A percentile compares a stretch with the other conserved stretches of the same genome.
Evolutionary conservation across 2,113 vertebrate genomes (phyloP).

Genomic region (Callospermophilus lateralis): DNA sequence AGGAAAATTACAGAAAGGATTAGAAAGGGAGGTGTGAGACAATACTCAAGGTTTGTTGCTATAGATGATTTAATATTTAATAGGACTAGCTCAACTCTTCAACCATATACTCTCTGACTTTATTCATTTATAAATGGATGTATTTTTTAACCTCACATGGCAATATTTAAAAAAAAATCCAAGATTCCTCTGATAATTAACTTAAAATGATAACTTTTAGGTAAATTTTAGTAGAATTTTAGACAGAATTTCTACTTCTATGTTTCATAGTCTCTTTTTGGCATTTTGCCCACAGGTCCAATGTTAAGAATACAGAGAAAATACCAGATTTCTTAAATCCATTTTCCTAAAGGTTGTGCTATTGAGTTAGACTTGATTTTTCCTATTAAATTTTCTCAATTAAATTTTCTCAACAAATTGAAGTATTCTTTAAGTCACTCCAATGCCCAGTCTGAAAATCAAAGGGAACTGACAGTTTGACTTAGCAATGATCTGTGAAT

Average conservation of each 20-base stretch:
- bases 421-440: neutral
- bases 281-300: neutral
- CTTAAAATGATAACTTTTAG: neutral
- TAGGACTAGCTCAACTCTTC: neutral
- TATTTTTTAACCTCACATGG: neutral
- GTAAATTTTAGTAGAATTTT: neutral
- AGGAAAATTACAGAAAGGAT: neutral
- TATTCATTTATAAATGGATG: neutral
- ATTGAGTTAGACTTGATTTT: neutral
- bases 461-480: conserved; percentile 25
- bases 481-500: conserved; percentile 22
- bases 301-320: neutral
- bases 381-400: neutral
- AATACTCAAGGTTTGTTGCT: neutral
- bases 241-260: neutral
- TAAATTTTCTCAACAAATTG: conserved; percentile 40
- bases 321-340: neutral
- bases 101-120: neutral
- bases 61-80: neutral
- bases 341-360: conserved; percentile 11
- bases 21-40: neutral
- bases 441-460: neutral
- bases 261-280: neutral
- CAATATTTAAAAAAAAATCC: neutral
- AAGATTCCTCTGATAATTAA: neutral